Evolutionary conservation across 1,140 invertebrate species (phyloP).

Genomic region (Alviniconcha marisindica): DNA sequence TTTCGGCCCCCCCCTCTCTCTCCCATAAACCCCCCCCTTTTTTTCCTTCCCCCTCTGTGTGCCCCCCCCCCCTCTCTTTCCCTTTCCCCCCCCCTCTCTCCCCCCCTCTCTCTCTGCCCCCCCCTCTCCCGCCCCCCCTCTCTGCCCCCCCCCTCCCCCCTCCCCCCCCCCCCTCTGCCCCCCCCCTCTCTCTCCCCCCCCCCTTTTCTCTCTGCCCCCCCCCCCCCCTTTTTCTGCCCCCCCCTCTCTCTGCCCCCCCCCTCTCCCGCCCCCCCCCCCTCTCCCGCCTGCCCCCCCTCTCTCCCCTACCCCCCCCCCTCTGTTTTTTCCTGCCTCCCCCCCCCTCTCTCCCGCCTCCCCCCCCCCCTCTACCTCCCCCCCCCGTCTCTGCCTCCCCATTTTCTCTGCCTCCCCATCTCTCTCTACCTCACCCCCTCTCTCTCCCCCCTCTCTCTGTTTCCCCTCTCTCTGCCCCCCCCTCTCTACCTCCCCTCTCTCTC

Average conservation of each 20-base stretch:
- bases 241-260: neutral
- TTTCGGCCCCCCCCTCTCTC: neutral
- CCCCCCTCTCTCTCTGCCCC: slow-evolving; percentile 15
- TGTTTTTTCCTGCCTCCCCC: neutral
- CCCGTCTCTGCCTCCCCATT: neutral
- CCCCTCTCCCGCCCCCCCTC: slow-evolving; percentile 13
- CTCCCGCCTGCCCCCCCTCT: neutral
- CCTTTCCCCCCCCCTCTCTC: neutral
- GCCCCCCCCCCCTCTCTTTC: neutral
- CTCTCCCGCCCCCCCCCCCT: neutral
- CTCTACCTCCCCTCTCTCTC: too few species aligned
- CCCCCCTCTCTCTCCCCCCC: slow-evolving; percentile 7
- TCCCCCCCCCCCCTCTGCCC: neutral
- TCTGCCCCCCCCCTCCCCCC: neutral
- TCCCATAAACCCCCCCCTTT: neutral
- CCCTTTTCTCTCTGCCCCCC: neutral
- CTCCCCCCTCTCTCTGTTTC: neutral
- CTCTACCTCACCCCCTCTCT: neutral
- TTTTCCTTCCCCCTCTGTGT: neutral
- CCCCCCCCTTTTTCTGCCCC: neutral
- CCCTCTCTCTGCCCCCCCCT: neutral
- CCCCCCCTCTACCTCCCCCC: neutral
- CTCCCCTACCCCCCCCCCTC: neutral
- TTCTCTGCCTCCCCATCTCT: neutral
- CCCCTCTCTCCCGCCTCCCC: too few species aligned